Base-by-base conservation (phyloP, 1,140 invertebrate genomes). In the Drosophila bipectinata region DNA sequence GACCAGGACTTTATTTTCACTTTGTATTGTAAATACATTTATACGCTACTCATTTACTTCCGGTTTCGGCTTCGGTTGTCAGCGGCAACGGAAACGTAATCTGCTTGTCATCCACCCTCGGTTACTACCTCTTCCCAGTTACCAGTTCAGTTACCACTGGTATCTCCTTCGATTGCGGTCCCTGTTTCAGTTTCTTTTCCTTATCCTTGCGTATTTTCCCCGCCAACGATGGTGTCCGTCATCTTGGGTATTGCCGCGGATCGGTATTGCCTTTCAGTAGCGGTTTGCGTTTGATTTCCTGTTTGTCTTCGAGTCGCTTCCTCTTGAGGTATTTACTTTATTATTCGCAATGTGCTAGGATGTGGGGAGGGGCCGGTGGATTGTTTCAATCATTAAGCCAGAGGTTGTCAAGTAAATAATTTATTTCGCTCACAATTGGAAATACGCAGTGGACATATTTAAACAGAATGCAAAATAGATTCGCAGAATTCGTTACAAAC, bases 1-100 rank as follows among this genome's bases (percentile, higher is more conserved):
- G 14, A 32, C 10, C 60, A 41, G 60, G 71, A 68, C 45, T 68
- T 60, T 61, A 76, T 76, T 76, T 76, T 76, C 72, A 69, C 34
- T 55, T 49, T 64, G 67, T 73, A 84, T 82, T 85, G 85, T 87
- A 85, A 85, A 85, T 82, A 87, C 82, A 85, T 85, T 85, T 87
- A 85, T 87, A 75, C 75, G 78, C 83, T 71, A 58, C 82, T 85
- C 82, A 82, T 75, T 85, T 77, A 62, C 64, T 87, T 85, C 82
- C 82, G 82, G 82, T 77, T 81, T 68, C 49, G 72, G 72, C 63
- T 76, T 72, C 81, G 66, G 57, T 77, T 85, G 82, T 87, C 82
- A 85, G 51, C 74, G 69, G 64, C 83, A 87, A 54, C 82, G 82
- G 82, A 85, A 85, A 82, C 82, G 82, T 87, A 85, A 85, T 85